These are phyloP conservation scores for Apodemus speciosus DNA, from an alignment of 2,113 vertebrate genomes.

Conservation along the genomic window DNA sequence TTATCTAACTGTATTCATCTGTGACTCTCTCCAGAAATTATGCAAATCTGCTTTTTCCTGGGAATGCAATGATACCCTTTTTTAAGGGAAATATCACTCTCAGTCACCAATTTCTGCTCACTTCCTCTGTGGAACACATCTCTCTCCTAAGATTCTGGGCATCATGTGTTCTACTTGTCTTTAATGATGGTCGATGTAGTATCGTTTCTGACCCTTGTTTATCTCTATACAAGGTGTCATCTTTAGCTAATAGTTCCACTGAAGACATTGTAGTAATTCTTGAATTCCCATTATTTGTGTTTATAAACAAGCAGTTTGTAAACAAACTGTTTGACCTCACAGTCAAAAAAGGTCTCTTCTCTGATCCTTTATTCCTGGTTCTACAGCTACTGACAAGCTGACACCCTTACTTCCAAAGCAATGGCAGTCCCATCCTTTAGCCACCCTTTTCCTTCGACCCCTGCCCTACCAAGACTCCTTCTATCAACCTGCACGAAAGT, in stretches of 20 bases:
- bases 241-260: neutral
- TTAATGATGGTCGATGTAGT: neutral
- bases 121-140: neutral
- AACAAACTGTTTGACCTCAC: neutral
- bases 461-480: neutral
- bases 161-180: neutral
- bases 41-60: neutral
- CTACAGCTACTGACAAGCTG: too few species aligned
- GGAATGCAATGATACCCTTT: neutral
- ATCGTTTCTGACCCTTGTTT: neutral
- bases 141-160: neutral
- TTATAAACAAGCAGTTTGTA: neutral
- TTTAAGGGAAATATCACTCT: conserved; percentile 22
- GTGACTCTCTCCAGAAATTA: neutral
- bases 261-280: neutral
- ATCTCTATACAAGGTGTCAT: neutral
- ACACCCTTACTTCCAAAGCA: neutral
- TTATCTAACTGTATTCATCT: neutral
- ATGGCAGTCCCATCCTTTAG: neutral
- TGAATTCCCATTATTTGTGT: neutral
- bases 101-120: neutral
- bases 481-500: neutral
- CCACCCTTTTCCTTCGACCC: neutral
- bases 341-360: neutral
- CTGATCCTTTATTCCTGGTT: neutral